Evolutionary conservation across 2,888 invertebrate species (phyloP), one percentile per base, ranked within the genome.

Genomic region (Eulithis testata): DNA sequence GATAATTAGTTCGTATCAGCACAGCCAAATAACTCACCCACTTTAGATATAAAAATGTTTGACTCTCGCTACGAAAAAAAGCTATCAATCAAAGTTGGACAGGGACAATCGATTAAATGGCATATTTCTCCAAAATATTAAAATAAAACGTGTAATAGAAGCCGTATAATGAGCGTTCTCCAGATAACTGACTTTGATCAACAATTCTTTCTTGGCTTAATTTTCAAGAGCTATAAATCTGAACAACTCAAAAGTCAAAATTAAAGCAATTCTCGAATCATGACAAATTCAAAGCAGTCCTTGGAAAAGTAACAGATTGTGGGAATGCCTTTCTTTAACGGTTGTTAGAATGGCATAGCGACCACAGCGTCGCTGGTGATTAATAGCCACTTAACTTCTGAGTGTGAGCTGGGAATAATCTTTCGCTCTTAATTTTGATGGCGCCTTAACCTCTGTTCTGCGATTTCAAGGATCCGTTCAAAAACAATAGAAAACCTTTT

Each of bases 311-410:
- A 78, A 71, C 73, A 70, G 69, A 76, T 72, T 67, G 63, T 68
- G 60, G 49, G 59, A 60, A 65, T 60, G 64, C 67, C 68, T 56
- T 73, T 73, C 70, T 73, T 73, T 69, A 70, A 56, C 65, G 69
- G 74, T 73, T 73, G 69, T 69, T 66, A 68, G 68, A 70, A 67
- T 60, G 68, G 66, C 55, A 65, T 72, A 66, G 50, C 60, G 65
- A 66, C 72, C 60, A 65, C 68, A 65, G 60, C 61, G 63, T 66
- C 64, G 65, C 53, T 66, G 63, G 66, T 79, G 81, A 85, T 83
- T 85, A 82, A 85, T 83, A 63, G 74, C 66, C 74, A 76, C 81
- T 84, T 85, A 78, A 76, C 74, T 79, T 76, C 76, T 80, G 77
- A 75, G 74, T 76, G 69, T 76, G 72, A 74, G 68, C 73, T 69